Evolutionary conservation across 2,113 vertebrate species (phyloP), one percentile per base, ranked within the genome.

Genomic region (Trinectes maculatus): DNA sequence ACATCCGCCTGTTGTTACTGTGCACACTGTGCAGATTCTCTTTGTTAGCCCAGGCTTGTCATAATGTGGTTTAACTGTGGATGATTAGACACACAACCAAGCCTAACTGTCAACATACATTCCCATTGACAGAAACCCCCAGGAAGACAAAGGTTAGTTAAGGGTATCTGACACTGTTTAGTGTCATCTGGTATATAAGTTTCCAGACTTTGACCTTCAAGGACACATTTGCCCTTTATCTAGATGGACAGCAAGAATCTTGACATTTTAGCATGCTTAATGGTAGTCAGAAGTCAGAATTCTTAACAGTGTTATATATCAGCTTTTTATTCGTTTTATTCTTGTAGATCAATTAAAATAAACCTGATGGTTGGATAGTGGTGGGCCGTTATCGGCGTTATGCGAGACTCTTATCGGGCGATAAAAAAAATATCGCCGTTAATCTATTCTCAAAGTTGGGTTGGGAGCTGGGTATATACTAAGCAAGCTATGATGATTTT

Each of bases 71-170:
- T n/a, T n/a, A n/a, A n/a, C 29, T 8, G 29, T 31, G 4, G 19
- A 60, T 12, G 26, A 55, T 64, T 66, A 49, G 54, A 55, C 21
- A 8, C 21, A 63, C 48, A 47, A 60, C 49, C 44, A 42, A 46
- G 42, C n/a, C 44, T 2, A 24, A 54, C 56, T 80, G 65, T 53
- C 49, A 57, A 52, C 42, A 64, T 8, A 42, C n/a, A 56, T 61
- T 40, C 39, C 8, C 25, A 43, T 77, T 60, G 28, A 19, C 25
- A 52, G 15, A 72, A 9, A 51, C 19, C 65, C 71, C 22, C 76
- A 39, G 57, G 64, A 62, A 48, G 52, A 59, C 42, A 80, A 85
- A 80, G 80, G 75, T 74, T 80, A 64, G 39, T 26, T 1, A 6
- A 31, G 43, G 29, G 53, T 74, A 56, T 72, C 44, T 78, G 61